Percentiles rank a stretch among this genome's conserved stretches.
Conservation (phyloP, 1,140 invertebrate species). For the Drosophila sp. region DNA sequence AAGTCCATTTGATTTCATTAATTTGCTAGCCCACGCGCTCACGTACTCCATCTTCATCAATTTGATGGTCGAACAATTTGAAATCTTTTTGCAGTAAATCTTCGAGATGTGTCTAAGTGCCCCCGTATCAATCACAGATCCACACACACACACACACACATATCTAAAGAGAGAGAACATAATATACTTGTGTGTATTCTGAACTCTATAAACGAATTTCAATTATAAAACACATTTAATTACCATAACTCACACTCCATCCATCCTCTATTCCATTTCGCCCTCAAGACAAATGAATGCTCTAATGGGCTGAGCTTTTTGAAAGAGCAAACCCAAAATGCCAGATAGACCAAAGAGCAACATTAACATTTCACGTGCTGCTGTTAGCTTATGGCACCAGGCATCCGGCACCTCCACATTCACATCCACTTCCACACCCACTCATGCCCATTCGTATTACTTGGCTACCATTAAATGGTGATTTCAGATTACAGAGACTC, state of each 20-base stretch:
- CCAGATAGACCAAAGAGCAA: conserved; percentile 49
- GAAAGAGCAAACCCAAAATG: conserved; percentile 43
- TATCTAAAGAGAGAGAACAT: not conserved
- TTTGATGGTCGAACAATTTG: conserved; percentile 11
- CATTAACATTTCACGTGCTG: conserved; percentile 43
- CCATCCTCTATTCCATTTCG: no score
- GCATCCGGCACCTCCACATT: not conserved
- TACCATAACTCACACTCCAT: conserved; percentile 36
- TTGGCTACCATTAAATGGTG: conserved; percentile 53
- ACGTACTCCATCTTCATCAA: conserved; percentile 6
- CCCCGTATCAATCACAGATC: conserved; percentile 1
- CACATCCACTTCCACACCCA: conserved; percentile 8
- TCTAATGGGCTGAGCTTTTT: conserved; percentile 45
- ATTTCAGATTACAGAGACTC: conserved; percentile 69
- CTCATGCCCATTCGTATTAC: conserved; percentile 9
- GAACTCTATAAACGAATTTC: conserved; percentile 55
- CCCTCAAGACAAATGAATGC: conserved; percentile 59
- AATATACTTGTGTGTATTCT: not conserved
- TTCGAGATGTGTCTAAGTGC: conserved; percentile 3
- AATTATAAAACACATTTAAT: conserved; percentile 75
- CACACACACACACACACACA: not conserved
- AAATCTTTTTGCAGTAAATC: conserved; percentile 7
- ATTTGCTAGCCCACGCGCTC: not conserved
- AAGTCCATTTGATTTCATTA: conserved; percentile 1
- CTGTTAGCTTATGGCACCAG: conserved; percentile 32